Base-by-base conservation (phyloP, 2,797 vertebrate genomes). In the Sebastes vulpes region DNA sequence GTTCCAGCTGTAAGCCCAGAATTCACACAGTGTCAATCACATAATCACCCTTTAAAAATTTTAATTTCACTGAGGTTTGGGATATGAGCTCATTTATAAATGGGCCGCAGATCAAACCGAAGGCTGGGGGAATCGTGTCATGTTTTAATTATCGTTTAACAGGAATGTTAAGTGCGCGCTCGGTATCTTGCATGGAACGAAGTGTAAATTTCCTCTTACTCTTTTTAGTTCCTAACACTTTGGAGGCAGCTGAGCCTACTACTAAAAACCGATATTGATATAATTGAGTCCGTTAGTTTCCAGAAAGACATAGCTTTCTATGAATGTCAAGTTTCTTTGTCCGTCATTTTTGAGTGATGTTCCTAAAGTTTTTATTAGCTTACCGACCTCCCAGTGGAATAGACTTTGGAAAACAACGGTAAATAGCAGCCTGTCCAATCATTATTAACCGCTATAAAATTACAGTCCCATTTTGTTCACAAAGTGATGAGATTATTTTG, bases 131-230 rank as follows among this genome's bases (percentile, higher is more conserved):
- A 90, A 80, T 83, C 23, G 18, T 77, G 75, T 79, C 83, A 80
- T 87, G 84, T 87, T 94, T 91, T 91, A 93, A 92, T 92, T 87
- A 90, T 89, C 59, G 21, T 90, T 87, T 79, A 91, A 88, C 77
- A 84, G 79, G 25, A 84, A 72, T 73, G 66, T 87, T 84, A 77
- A 77, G 60, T 73, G 68, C 63, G 65, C 10, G 21, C 64, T 88
- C 48, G 12, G 58, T 79, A 60, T 82, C 67, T 81, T 74, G 29
- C 66, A 65, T 48, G 28, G 52, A 54, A 60, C 72, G 68, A 81
- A 59, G 67, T 79, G 53, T 79, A 80, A 77, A 89, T 88, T 76
- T 84, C 38, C 56, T 68, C 11, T 64, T 59, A 3, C 61, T 54
- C 53, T 74, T 57, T 82, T 82, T 76, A 56, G 48, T 64, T 81